Conservation (phyloP, 2,888 invertebrate species). For the Eupithecia vulgata region DNA sequence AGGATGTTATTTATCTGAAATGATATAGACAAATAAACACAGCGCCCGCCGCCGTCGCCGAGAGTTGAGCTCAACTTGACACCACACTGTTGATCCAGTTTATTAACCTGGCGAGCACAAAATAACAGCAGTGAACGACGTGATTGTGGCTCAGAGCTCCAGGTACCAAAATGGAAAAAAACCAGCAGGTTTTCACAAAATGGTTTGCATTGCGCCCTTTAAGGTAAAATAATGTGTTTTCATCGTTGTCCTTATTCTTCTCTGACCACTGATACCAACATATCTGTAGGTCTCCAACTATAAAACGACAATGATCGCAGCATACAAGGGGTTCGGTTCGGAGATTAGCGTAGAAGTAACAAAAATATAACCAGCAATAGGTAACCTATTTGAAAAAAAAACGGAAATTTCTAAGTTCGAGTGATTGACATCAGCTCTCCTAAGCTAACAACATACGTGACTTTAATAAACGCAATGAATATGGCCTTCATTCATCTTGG, state of each 20-base stretch:
- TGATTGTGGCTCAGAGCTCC: no score
- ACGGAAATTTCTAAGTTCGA: background rate
- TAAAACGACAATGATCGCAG: background rate
- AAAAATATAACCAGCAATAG: background rate
- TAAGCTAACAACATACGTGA: conserved; percentile 53
- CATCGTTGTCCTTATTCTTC: no score
- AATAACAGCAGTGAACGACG: background rate
- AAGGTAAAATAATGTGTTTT: background rate
- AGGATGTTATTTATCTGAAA: conserved; percentile 68
- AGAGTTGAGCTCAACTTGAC: conserved; percentile 64
- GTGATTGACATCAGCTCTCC: conserved; percentile 31
- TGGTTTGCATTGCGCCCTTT: no score
- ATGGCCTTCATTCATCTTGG: conserved; percentile 10
- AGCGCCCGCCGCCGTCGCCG: conserved; percentile 43
- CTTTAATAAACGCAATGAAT: conserved; percentile 30
- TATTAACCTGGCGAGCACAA: conserved; percentile 52
- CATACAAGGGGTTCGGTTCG: background rate
- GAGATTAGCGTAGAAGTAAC: background rate
- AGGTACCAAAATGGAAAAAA: no score
- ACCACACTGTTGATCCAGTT: conserved; percentile 69
- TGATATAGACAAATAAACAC: conserved; percentile 67
- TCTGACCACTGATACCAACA: background rate
- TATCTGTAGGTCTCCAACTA: background rate
- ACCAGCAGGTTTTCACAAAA: no score
- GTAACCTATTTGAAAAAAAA: background rate